Evolutionary conservation across 1,140 invertebrate species (phyloP).

Genomic region (Belonocnema kinseyi): DNA sequence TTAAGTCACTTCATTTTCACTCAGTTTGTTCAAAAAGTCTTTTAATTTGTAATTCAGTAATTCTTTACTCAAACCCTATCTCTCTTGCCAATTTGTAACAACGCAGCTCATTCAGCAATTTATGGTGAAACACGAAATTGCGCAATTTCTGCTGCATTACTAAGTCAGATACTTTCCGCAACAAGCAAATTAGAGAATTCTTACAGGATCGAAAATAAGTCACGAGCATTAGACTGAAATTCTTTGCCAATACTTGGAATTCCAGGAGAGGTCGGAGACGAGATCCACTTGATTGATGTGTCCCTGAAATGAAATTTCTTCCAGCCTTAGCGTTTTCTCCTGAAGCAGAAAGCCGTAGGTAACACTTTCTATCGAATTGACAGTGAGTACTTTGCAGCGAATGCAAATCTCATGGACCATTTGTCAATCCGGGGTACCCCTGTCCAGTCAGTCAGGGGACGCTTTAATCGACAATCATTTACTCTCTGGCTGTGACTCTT

Average conservation of each 20-base stretch:
- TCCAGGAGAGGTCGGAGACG: not conserved
- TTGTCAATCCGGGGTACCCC: conserved; percentile 64
- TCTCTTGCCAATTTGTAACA: too few relatives aligned
- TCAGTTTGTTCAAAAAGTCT: too few relatives aligned
- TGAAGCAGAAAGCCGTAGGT: conserved; percentile 35
- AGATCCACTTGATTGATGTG: conserved; percentile 39
- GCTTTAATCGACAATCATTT: conserved; percentile 74
- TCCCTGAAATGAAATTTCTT: conserved; percentile 40
- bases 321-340: conserved; percentile 3
- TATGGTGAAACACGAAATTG: too few relatives aligned
- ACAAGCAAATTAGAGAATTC: not conserved
- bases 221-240: not conserved
- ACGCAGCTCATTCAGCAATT: too few relatives aligned
- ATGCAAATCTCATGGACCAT: conserved; percentile 71
- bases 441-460: conserved; percentile 53
- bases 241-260: conserved; percentile 7
- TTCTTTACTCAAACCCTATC: too few relatives aligned
- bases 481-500: conserved; percentile 56
- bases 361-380: conserved; percentile 48
- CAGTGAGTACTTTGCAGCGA: conserved; percentile 55
- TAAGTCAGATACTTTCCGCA: too few relatives aligned
- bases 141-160: too few relatives aligned
- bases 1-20: too few relatives aligned
- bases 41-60: too few relatives aligned
- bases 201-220: not conserved